Evolutionary conservation across 2,113 vertebrate genomes (phyloP), one percentile per base, ranked within the genome.

Genomic region (Grus americana): DNA sequence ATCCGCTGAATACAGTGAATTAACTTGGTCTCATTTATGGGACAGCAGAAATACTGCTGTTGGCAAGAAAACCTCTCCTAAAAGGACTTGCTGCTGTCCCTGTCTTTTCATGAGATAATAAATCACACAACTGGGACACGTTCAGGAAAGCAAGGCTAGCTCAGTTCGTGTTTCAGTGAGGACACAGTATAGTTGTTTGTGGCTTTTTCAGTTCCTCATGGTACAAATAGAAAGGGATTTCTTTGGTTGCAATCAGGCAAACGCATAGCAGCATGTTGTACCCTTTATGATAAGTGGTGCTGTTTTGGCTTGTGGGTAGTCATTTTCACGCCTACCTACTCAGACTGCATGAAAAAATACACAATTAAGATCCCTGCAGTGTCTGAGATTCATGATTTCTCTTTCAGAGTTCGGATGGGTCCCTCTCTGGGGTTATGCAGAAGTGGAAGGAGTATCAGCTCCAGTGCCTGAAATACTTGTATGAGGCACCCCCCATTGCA

Each of bases 401-500:
- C 13, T 93, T 90, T 32, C 95, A 98, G 98, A 98, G 96, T 65
- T 81, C 98, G 46, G 91, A 97, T 5, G 97, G 97, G 38, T 98
- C 98, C 59, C 96, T 98, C 54, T 98, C 97, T 1, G 98, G 97
- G 40, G 97, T 98, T 3, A 91, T 98, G 91, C 98, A 98, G 95
- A 98, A 98, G 62, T 98, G 98, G 98, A 97, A 98, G 71, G 98
- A 98, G 30, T 98, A 98, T 67, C 97, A 97, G 12, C 97, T 96
- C 22, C 97, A 98, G 30, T 98, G 98, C 68, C 95, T 98, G 76
- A 98, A 94, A n/a, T 97, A 97, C 90, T 95, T 98, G 42, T 96
- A 73, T 5, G 97, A 98, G 84, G 62, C 97, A 11, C 98, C 98
- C 0, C 92, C 95, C 11, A 96, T 98, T 18, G 70, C 46, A 42